A percentile compares a stretch with the other conserved stretches of the same genome.
Conservation (phyloP, 2,888 invertebrate genomes). For the Labia minor region DNA sequence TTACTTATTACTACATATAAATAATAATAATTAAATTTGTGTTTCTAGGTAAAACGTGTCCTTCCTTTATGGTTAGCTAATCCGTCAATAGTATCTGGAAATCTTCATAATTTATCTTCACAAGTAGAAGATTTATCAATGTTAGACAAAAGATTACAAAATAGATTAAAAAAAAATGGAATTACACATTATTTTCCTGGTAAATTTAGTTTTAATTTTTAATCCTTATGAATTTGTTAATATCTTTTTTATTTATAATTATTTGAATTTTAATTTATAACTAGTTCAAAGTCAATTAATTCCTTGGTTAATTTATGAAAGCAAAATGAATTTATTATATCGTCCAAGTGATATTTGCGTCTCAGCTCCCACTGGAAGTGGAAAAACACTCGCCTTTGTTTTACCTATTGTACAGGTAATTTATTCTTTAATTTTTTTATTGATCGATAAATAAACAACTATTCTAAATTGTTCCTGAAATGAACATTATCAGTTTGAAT, state of each 20-base stretch:
- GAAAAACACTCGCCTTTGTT: conserved; percentile 90
- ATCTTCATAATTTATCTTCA: conserved; percentile 47
- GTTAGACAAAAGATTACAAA: conserved; percentile 52
- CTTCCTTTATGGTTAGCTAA: conserved; percentile 80
- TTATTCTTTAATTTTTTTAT: conserved; percentile 15
- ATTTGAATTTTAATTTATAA: conserved; percentile 21
- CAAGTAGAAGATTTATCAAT: conserved; percentile 46
- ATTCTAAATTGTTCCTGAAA: background rate
- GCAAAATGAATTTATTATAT: conserved; percentile 46
- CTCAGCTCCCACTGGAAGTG: conserved; percentile 94
- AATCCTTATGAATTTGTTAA: background rate
- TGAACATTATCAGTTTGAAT: conserved; percentile 16
- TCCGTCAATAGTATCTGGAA: conserved; percentile 65
- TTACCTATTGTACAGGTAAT: conserved; percentile 74
- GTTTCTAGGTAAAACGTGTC: conserved; percentile 51
- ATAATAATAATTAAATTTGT: background rate
- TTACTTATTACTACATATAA: too few relatives aligned
- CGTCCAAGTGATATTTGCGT: conserved; percentile 88
- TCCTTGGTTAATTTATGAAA: conserved; percentile 59
- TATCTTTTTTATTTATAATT: background rate
- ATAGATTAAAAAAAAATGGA: conserved; percentile 56
- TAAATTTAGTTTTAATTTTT: too few relatives aligned
- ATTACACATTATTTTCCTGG: conserved; percentile 68
- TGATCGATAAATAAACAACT: background rate
- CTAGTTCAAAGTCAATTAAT: conserved; percentile 64